Conservation (phyloP, 2,113 vertebrate genomes). For the Oplegnathus fasciatus region DNA sequence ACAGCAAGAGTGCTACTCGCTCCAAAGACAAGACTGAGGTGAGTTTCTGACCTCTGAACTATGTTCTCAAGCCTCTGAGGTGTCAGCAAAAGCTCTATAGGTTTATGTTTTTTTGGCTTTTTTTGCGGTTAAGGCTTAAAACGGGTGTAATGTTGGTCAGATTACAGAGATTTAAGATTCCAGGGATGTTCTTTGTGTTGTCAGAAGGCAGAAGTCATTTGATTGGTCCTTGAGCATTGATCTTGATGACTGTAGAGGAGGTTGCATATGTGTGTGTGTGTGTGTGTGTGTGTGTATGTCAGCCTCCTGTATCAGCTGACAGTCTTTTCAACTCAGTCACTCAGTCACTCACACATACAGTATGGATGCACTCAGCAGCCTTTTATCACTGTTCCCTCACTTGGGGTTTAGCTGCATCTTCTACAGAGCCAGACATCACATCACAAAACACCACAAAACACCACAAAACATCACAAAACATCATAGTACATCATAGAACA, state of each 20-base stretch:
- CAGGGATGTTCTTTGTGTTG: constrained; percentile 2
- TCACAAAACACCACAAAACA: neutral
- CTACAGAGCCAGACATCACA: neutral
- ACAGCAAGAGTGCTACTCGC: constrained; percentile 88
- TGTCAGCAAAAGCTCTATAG: neutral
- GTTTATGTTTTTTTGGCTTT: neutral
- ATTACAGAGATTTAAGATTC: neutral
- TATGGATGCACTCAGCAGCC: constrained; percentile 3
- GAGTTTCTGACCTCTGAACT: constrained; percentile 73
- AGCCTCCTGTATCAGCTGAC: constrained; percentile 4
- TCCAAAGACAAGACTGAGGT: constrained; percentile 94
- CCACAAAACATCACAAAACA: neutral
- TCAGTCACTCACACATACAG: neutral
- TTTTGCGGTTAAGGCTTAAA: neutral
- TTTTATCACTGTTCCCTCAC: constrained; percentile 35
- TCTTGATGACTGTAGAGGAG: neutral
- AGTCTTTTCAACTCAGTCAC: constrained; percentile 12
- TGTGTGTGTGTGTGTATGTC: neutral
- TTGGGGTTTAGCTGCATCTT: constrained; percentile 1
- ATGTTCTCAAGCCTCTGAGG: neutral
- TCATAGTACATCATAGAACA: neutral
- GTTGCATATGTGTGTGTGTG: neutral
- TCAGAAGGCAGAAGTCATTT: neutral
- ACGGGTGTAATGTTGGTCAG: constrained; percentile 18
- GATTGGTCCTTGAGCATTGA: constrained; percentile 8